Evolutionary conservation across 1,140 invertebrate species (phyloP), one percentile per base, ranked within the genome.

Genomic region (Stegodyphus dumicola): DNA sequence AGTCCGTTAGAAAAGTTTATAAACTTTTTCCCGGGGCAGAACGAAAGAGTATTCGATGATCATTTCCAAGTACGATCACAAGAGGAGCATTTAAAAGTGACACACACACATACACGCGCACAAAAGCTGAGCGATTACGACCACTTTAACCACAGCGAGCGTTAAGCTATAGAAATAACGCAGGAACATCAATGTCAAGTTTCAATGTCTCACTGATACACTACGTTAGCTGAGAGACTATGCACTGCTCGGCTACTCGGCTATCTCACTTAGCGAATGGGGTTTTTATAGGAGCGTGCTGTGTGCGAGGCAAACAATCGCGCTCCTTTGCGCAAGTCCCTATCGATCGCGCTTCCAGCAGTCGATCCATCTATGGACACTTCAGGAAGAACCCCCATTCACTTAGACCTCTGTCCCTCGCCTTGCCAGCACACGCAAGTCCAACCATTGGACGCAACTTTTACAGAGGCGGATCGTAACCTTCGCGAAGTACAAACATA

Each of bases 271-370:
- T 71, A 18, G 77, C 17, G 65, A 70, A 80, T 80, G 53, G 77
- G 77, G 67, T 71, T 80, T 80, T 80, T 80, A 80, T 80, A 80
- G 77, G 18, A 80, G 77, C 17, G 77, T 80, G 77, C 65, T 67
- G 77, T 67, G 54, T 71, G 67, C 56, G 77, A 71, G 54, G 66
- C 77, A 80, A 80, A 80, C 77, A 80, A 80, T 71, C 18, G n/a
- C 6, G 56, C 67, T 64, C 77, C 33, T 80, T 49, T 80, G 77
- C 77, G 77, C 77, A 80, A 49, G 77, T 80, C 77, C 54, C 52
- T 17, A 71, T 71, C 67, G 69, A 71, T 71, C 67, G 66, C 9
- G 65, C 18, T 15, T 7, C 33, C 4, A 49, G 18, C 49, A 56
- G 64, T 54, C 64, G 66, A 69, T 69, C 67, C 65, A 71, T n/a